Base-by-base conservation (phyloP, 2,113 vertebrate species). In the Lagenorhynchus albirostris region DNA sequence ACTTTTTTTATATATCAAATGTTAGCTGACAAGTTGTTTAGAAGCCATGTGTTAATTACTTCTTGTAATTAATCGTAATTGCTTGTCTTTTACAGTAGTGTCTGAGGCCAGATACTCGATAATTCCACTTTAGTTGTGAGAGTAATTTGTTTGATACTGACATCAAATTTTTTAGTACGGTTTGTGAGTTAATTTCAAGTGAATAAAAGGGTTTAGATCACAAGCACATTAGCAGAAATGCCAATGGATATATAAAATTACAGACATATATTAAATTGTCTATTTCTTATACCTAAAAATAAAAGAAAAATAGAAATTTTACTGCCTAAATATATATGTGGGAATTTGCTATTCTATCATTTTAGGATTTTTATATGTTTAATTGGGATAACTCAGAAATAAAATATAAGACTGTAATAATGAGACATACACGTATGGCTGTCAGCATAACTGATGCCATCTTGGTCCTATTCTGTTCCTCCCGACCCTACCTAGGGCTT, bases 41-140 rank as follows among this genome's bases (percentile, higher is more conserved):
- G 47, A 89, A 96, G 41, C 31, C 80, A 50, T 26, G n/a, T 88
- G 55, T 63, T 95, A 92, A 89, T 80, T 93, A 80, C 83, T 97
- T 91, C 90, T 79, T 53, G 53, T 53, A 53, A 74, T 20, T 47
- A 79, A 79, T 53, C 17, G 53, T 53, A 79, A 10, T 63, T 8
- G 10, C 7, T 96, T 79, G 13, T 31, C 38, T 74, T 96, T 63
- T 62, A 88, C 6, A 79, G 50, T 44, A 77, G 1, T n/a, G 5
- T 88, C 29, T 88, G 26, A 85, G 23, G 23, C 29, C 62, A 74
- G 14, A 87, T 77, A 77, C 7, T 44, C 33, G 15, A 50, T 83
- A 91, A 95, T 62, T 95, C 41, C 47, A 82, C 55, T 53, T 63
- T 11, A 77, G 13, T 5, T 36, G 25, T 87, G 38, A 50, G 38